Evolutionary conservation across 2,888 invertebrate genomes (phyloP).

Genomic region (Zygogramma bicolorata): DNA sequence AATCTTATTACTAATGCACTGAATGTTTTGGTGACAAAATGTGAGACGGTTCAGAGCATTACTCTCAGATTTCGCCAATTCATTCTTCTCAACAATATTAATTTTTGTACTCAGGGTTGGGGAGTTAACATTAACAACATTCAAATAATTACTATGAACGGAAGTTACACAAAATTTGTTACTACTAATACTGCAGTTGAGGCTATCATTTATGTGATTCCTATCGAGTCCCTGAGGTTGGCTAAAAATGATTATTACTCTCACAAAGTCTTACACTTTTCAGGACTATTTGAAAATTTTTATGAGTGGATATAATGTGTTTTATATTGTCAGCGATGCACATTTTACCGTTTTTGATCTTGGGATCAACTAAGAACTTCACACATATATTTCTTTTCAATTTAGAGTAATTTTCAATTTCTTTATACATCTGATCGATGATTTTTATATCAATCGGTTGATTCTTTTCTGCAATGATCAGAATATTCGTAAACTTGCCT

Average conservation of each 20-base stretch:
- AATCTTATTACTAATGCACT: constrained; percentile 14
- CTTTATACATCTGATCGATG: constrained; percentile 12
- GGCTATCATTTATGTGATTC: constrained; percentile 16
- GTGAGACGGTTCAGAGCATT: background rate
- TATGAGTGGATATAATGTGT: constrained; percentile 18
- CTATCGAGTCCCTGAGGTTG: constrained; percentile 7
- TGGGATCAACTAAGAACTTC: constrained; percentile 12
- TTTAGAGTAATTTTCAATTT: constrained; percentile 6
- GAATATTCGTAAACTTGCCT: constrained; percentile 13
- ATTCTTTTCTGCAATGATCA: constrained; percentile 15
- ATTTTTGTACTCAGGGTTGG: constrained; percentile 9
- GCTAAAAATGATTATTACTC: constrained; percentile 13
- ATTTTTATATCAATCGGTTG: constrained; percentile 15
- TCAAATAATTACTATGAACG: background rate
- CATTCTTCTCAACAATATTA: background rate
- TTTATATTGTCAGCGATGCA: constrained; percentile 13
- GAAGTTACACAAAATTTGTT: background rate
- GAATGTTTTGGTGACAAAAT: constrained; percentile 10
- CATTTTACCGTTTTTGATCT: constrained; percentile 18
- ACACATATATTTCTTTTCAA: background rate
- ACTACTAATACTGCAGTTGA: constrained; percentile 3
- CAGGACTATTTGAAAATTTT: constrained; percentile 15
- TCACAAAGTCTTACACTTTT: constrained; percentile 6
- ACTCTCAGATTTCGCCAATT: background rate
- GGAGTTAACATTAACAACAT: constrained; percentile 7